phyloP scores from a whole-genome alignment of 2,888 invertebrate species.

The Pammene fasciana region DNA sequence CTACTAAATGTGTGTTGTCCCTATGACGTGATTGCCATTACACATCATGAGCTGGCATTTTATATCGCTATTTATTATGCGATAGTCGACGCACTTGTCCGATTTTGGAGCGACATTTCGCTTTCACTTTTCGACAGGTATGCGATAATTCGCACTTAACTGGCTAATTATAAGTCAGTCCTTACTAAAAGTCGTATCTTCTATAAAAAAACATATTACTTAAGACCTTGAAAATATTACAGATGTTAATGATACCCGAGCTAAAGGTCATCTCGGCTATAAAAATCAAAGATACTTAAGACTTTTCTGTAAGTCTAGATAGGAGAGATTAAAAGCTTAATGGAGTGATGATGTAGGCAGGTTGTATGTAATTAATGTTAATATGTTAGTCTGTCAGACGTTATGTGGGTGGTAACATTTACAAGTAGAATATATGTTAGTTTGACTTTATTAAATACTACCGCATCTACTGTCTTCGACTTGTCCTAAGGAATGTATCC shows the following conservation, averaged over 20 bases:
- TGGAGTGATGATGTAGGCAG: constrained; percentile 20
- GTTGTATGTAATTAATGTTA: constrained; percentile 19
- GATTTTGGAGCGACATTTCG: constrained; percentile 26
- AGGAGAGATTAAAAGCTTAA: constrained; percentile 10
- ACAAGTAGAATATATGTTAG: neutral
- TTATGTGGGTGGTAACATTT: constrained; percentile 26
- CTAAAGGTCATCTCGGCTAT: neutral
- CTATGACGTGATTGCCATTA: neutral
- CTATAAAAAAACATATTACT: neutral
- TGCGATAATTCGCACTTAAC: constrained; percentile 25
- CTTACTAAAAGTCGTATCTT: neutral
- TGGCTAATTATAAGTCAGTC: neutral
- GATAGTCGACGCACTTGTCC: constrained; percentile 27
- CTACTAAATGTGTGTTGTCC: too few species aligned
- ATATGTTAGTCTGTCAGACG: constrained; percentile 8
- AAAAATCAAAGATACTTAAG: neutral
- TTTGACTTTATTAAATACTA: neutral
- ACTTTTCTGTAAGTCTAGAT: neutral
- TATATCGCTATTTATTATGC: constrained; percentile 18
- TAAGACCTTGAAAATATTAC: neutral
- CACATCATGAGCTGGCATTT: constrained; percentile 5
- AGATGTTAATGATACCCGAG: neutral
- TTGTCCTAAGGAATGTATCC: neutral
- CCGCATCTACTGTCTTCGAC: neutral
- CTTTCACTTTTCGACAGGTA: constrained; percentile 30